Base-by-base conservation (phyloP, 2,888 invertebrate species). In the Acrobasis repandana region DNA sequence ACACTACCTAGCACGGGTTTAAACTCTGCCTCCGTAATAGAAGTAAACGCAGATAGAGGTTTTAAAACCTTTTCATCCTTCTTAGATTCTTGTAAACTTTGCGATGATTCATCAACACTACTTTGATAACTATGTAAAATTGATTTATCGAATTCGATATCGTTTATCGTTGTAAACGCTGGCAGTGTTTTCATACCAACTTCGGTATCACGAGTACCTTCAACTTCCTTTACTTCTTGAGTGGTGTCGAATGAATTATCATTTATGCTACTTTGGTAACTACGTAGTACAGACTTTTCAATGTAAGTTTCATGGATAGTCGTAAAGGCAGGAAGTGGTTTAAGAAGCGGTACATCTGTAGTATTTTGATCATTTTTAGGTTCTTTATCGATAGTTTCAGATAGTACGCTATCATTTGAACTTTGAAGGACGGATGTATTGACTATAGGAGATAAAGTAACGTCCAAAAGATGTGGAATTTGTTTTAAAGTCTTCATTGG, bases 401-500 rank as follows among this genome's bases (percentile, higher is more conserved):
- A 77, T 9, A 83, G 56, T 0, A 72, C 69, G 33, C 79, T 85
- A 48, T 89, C 89, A 16, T 76, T 70, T 0, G 87, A 83, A 65
- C 89, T 89, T 63, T 80, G 82, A 47, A 92, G 69, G 8, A 91
- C 67, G 0, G 92, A 90, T 71, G 90, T 89, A 67, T 90, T 84
- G 11, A 79, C 76, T 62, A 92, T 92, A 1, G 92, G 92, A 1
- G 92, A 92, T 47, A 92, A 73, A 0, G 88, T 86, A 0, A 90
- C 82, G 48, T 91, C 90, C 82, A 91, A 82, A 0, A 90, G 69
- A 61, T 73, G 78, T 0, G 80, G 68, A 0, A 73, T 70, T 64
- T 80, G 79, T 72, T 84, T 86, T 5, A 72, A 63, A 1, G 81
- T 61, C 62, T 91, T 92, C 82, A 86, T 79, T 1, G 92, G 92